phyloP scores from a whole-genome alignment of 2,113 vertebrate species.

The Neolamprologus hecqui region DNA sequence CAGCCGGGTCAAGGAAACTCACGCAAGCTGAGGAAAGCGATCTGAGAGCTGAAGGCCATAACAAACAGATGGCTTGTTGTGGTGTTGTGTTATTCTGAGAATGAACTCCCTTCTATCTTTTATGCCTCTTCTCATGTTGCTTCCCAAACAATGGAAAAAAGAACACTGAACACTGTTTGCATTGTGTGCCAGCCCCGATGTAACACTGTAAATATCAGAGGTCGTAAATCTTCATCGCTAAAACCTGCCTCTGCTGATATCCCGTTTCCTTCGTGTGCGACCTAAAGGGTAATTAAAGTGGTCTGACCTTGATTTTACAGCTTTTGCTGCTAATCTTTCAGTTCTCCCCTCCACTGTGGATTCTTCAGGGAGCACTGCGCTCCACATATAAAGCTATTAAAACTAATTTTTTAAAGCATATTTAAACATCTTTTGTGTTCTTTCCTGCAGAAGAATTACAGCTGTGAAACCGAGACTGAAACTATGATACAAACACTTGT shows the following conservation, averaged over 20 bases:
- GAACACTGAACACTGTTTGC: background rate
- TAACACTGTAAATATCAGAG: background rate
- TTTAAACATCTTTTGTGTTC: background rate
- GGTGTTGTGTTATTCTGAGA: constrained; percentile 42
- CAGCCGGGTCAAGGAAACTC: background rate
- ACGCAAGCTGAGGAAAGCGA: background rate
- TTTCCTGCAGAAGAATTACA: background rate
- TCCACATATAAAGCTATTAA: background rate
- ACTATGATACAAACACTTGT: background rate
- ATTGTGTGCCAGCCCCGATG: background rate
- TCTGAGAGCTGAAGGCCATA: background rate
- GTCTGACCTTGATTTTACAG: background rate
- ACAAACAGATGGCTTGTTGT: constrained; percentile 33
- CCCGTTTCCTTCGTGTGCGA: background rate
- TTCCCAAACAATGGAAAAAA: background rate
- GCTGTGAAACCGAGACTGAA: rapidly evolving
- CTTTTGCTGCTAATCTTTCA: background rate
- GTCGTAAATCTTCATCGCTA: background rate
- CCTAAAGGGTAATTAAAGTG: background rate
- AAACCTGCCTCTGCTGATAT: background rate
- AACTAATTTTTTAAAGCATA: background rate
- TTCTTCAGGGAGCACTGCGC: background rate
- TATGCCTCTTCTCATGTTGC: background rate
- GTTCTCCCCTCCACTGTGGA: background rate
- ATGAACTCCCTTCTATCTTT: background rate